phyloP scores from a whole-genome alignment of 2,888 invertebrate genomes.

The Orthonevra nobilis region DNA sequence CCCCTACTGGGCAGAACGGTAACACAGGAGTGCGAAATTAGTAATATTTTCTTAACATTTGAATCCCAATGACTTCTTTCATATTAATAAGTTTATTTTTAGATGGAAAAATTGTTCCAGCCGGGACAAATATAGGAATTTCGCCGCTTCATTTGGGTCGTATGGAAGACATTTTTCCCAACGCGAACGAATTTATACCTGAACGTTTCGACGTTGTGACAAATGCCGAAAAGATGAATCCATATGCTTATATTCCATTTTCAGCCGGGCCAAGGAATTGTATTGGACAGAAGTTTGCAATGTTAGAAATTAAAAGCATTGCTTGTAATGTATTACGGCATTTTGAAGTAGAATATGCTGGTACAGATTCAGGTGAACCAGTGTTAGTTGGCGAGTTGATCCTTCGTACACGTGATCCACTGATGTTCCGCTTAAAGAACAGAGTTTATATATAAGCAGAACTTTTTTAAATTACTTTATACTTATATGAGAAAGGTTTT shows the following conservation, averaged over 20 bases:
- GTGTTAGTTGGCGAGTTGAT: conserved; percentile 77
- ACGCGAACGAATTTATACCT: conserved; percentile 77
- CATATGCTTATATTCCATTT: conserved; percentile 79
- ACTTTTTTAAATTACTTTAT: neutral
- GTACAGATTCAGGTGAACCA: conserved; percentile 73
- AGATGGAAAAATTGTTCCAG: conserved; percentile 79
- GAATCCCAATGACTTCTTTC: too few relatives aligned
- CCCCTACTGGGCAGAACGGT: conserved; percentile 78
- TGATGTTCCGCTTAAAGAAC: conserved; percentile 76
- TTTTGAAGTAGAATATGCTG: conserved; percentile 75
- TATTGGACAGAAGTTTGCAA: conserved; percentile 80
- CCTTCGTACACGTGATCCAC: conserved; percentile 77
- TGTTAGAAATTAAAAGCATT: conserved; percentile 78
- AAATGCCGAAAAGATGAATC: conserved; percentile 76
- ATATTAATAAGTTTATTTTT: too few relatives aligned
- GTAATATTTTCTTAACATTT: conserved; percentile 75
- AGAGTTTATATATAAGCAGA: conserved; percentile 71
- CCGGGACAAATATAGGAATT: conserved; percentile 78
- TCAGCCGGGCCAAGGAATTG: conserved; percentile 80
- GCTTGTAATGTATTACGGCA: conserved; percentile 77
- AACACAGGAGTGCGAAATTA: conserved; percentile 77
- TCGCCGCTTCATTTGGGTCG: conserved; percentile 76
- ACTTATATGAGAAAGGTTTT: neutral
- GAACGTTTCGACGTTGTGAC: conserved; percentile 78
- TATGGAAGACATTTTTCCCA: conserved; percentile 75